Base-by-base conservation (phyloP, 1,140 invertebrate genomes). In the Proales similis region DNA sequence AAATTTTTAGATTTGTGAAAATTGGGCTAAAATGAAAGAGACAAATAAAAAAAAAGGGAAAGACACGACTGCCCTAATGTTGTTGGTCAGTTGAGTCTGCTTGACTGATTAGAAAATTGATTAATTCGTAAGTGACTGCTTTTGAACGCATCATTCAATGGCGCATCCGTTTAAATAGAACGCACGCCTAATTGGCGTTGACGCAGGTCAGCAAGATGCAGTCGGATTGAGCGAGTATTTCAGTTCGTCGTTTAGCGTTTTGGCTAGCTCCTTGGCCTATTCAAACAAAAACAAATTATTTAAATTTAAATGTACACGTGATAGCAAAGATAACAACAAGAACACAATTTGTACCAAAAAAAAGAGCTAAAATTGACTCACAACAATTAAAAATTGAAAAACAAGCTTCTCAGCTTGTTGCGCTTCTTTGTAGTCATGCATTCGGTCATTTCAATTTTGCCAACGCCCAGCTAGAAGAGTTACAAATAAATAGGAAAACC, bases 181-280 rank as follows among this genome's bases (percentile, higher is more conserved):
- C n/a, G n/a, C n/a, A n/a, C n/a, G n/a, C n/a, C n/a, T n/a, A n/a
- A n/a, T n/a, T n/a, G n/a, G n/a, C n/a, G n/a, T 39, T 32, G 48
- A 53, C 48, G 38, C 38, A 53, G 42, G 42, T 57, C 30, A 57
- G 45, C 51, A 57, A 57, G 45, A 36, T 20, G 51, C 51, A 26
- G 51, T 42, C 22, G 51, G 51, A 30, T 57, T 57, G 7, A 57
- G 29, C 24, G 51, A 57, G 27, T 57, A 57, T 12, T 24, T 42
- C 5, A 57, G 36, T 30, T 57, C 51, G 39, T 57, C 51, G 22
- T 57, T 57, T 57, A 42, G 27, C 39, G 24, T 42, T 26, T 26
- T 26, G 39, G 51, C 51, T 29, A 57, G 32, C 19, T 57, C 51
- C 45, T 57, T 57, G 19, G 51, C 51, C 51, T 57, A n/a, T 9